Evolutionary conservation across 2,797 vertebrate genomes (phyloP), one percentile per base, ranked within the genome.

Genomic region (Syndactyla subalaris): DNA sequence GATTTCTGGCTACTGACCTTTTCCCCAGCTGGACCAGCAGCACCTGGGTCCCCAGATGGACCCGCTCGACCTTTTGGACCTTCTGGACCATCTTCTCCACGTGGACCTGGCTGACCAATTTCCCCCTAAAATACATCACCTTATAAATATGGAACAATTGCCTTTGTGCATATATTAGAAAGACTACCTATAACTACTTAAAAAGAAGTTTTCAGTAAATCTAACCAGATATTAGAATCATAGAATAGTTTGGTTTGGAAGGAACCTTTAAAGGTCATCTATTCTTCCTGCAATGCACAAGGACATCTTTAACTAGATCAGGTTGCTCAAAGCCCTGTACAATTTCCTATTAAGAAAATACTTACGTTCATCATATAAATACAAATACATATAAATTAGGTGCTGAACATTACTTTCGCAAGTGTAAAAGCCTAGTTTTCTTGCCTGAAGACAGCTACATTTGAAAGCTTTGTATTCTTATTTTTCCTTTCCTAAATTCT

Each of bases 31-130:
- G 97, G 98, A 83, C 99, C 99, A 41, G 98, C 22, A 66, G 99
- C 98, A 80, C 99, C 99, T 2, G 98, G 90, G 85, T 99, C 99
- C 91, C 99, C 99, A 8, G 97, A 98, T 63, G 99, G 99, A 57
- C 99, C 99, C 3, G 99, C 57, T 94, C 99, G 98, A 76, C 99
- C 99, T 97, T 99, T 99, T 9, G 99, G 99, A 87, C 99, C 99
- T 97, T 99, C 99, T 14, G 99, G 99, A 70, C 99, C 99, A 27
- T 99, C 99, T 93, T 99, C 99, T 97, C 99, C 99, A 91, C 99
- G 98, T 36, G 99, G 63, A 20, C 99, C 99, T 11, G 97, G 32
- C 62, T 97, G 97, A 55, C 98, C 98, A 91, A 98, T 94, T 97
- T 98, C 98, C 87, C 98, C 98, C 98, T 98, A 76, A 90, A 97